phyloP scores from a whole-genome alignment of 2,888 invertebrate species.

The Catocala sponsa region DNA sequence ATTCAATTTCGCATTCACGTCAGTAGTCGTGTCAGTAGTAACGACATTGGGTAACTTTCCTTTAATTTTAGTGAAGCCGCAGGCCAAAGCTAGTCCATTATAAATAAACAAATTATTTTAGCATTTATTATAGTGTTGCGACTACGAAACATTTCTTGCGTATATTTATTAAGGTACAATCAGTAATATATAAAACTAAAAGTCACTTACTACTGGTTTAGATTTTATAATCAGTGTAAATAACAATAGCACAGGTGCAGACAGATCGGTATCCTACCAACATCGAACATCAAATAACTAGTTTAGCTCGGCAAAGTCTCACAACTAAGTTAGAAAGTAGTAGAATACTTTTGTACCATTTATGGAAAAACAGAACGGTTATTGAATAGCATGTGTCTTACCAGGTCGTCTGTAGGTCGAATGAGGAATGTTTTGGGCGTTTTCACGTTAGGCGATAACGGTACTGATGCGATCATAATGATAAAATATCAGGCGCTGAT shows the following conservation, averaged over 20 bases:
- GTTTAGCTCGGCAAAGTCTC: background rate
- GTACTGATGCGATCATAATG: background rate
- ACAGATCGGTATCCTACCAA: background rate
- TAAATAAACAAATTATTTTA: no score
- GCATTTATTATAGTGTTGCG: no score
- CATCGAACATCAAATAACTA: background rate
- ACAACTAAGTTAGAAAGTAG: background rate
- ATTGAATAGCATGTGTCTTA: background rate
- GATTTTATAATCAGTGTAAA: no score
- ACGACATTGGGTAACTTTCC: no score
- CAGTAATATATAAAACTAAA: no score
- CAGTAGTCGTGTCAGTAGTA: no score
- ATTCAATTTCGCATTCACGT: no score
- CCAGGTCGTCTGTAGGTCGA: background rate
- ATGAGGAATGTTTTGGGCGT: background rate
- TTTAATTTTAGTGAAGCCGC: no score
- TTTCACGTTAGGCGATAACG: background rate
- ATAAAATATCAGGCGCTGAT: background rate
- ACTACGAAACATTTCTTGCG: no score
- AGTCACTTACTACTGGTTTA: no score
- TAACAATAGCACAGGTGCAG: conserved; percentile 2
- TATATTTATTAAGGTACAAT: no score
- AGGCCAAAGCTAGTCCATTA: no score
- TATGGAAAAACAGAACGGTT: background rate
- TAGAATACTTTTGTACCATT: background rate